These are phyloP conservation scores for Botia almorhae DNA, from an alignment of 2,797 vertebrate species.

Conservation along the genomic window DNA sequence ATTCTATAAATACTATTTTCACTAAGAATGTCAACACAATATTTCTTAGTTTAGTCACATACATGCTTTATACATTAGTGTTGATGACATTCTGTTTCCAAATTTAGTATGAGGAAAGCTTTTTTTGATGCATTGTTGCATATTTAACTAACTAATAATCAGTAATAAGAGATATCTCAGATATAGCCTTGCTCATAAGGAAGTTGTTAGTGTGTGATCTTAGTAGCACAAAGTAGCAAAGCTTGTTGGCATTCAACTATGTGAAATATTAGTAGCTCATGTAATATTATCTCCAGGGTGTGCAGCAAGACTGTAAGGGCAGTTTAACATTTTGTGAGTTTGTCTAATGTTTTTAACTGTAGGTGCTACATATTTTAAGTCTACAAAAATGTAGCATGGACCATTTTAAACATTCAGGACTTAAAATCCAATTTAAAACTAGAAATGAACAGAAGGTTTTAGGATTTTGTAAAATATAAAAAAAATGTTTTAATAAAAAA, in stretches of 20 bases:
- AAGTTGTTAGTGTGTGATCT: background rate
- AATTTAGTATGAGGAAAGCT: background rate
- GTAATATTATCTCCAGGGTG: background rate
- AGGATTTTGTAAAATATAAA: no score
- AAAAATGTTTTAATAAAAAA: no score
- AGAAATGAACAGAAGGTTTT: no score
- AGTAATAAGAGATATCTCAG: background rate
- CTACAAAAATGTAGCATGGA: no score
- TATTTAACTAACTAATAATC: background rate
- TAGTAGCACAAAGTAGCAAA: background rate
- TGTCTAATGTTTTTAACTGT: background rate
- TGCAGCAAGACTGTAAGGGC: background rate
- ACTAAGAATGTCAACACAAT: constrained; percentile 4
- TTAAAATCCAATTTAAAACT: no score
- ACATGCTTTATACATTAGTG: background rate
- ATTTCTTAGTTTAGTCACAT: constrained; percentile 23
- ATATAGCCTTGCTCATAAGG: background rate
- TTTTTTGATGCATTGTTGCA: background rate
- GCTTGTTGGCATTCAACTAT: background rate
- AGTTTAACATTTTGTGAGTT: background rate
- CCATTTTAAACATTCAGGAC: no score
- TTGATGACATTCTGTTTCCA: constrained; percentile 7
- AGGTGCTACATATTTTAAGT: background rate
- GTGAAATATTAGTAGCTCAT: background rate
- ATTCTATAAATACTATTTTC: background rate